Percentiles rank a stretch among this genome's conserved stretches.
These are phyloP conservation scores for Ondatra zibethicus DNA, from an alignment of 2,113 vertebrate species.

Conservation along the genomic window DNA sequence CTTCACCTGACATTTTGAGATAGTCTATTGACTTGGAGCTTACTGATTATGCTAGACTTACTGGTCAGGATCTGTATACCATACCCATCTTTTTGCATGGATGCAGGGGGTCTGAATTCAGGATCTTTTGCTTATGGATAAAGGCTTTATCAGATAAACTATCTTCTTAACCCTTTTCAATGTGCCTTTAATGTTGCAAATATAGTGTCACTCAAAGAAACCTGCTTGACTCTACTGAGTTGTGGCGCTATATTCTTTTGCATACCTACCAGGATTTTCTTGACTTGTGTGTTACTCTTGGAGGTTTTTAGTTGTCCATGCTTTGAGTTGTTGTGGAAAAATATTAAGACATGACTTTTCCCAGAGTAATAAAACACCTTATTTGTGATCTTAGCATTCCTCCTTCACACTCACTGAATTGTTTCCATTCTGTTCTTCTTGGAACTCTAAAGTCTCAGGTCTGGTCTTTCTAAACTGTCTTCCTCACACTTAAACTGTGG, in stretches of 20 bases:
- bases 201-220: neutral
- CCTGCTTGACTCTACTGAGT: neutral
- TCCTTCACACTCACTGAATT: neutral
- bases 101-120: neutral
- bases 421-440: neutral
- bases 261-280: neutral
- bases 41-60: neutral
- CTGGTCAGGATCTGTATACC: no score
- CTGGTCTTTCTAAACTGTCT: neutral
- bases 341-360: neutral
- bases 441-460: neutral
- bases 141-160: neutral
- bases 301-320: neutral
- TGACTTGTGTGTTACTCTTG: neutral
- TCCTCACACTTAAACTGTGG: neutral
- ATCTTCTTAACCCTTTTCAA: neutral
- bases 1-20: neutral
- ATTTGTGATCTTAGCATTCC: neutral
- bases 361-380: neutral
- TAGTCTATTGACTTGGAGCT: neutral
- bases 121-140: neutral
- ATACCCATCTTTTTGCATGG: no score
- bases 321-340: neutral
- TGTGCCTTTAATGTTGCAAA: neutral
- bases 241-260: neutral